Evolutionary conservation across 2,888 invertebrate species (phyloP), one percentile per base, ranked within the genome.

Genomic region (Phengaris alcon): DNA sequence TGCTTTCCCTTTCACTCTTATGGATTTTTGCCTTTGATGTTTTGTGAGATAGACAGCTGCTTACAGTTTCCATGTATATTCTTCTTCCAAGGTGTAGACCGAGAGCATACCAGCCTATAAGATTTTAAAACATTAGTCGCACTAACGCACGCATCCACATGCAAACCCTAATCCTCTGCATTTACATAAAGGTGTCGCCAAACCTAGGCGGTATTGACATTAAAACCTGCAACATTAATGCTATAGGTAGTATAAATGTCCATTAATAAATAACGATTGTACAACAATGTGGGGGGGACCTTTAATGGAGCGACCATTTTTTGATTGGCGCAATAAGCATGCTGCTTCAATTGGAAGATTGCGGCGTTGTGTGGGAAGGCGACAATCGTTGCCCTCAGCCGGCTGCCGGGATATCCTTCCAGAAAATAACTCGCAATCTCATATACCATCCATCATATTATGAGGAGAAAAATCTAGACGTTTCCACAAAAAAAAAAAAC

Each of bases 401-500:
- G 88, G 93, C 88, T 86, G 85, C 83, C 64, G 88, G 93, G 92
- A 93, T 93, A 90, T 93, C 93, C 93, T 93, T 93, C 93, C 93
- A 93, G 88, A 92, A 91, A 86, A 87, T 87, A 87, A 88, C 84
- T 83, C 82, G 78, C 83, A 81, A 82, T 83, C 82, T 82, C 81
- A 83, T 84, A 85, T 84, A 85, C 77, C 76, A 75, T 75, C 77
- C 54, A 52, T 52, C 54, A 22, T 15, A 46, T n/a, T 68, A 9
- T n/a, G 48, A 48, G 46, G 6, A 59, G 52, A 12, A 35, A 35
- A 35, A 64, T 59, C 59, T 59, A 59, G 59, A 68, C 13, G n/a
- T 46, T 68, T 46, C 13, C 7, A 9, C 2, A 7, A 46, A 68
- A 68, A 68, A 68, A 6, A n/a, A 7, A 3, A 52, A 9, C 48